Conservation (phyloP, 2,113 vertebrate genomes). For the Eudorcas thomsonii region DNA sequence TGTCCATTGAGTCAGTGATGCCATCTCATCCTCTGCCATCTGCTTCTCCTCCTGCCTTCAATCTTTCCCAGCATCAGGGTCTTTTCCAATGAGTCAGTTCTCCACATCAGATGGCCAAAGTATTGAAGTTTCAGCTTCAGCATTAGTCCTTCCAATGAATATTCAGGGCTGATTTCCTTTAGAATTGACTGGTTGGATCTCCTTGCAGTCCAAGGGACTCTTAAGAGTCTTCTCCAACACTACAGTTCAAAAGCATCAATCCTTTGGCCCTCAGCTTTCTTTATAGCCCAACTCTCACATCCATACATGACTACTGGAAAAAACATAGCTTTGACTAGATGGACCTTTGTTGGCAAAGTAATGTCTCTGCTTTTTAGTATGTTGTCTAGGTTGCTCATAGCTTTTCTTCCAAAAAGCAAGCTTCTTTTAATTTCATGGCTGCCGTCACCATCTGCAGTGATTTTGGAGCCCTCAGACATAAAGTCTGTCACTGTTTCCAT, state of each 20-base stretch:
- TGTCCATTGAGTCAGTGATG: not conserved
- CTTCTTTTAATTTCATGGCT: not conserved
- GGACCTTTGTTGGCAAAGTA: not conserved
- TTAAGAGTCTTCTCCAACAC: not conserved
- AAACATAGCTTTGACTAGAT: not conserved
- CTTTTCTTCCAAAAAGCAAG: not conserved
- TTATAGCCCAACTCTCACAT: not conserved
- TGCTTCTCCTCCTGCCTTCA: not conserved
- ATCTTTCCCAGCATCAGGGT: not conserved
- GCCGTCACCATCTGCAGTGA: not conserved
- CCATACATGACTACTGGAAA: not conserved
- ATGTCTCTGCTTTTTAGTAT: not conserved
- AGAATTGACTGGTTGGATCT: not conserved
- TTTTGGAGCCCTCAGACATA: not conserved
- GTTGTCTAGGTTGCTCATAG: not conserved
- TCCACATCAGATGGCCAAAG: fast-evolving
- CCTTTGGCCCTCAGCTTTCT: not conserved
- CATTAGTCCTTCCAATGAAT: not conserved
- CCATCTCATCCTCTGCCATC: not conserved
- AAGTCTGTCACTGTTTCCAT: not conserved
- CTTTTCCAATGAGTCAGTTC: not conserved
- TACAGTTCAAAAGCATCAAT: not conserved
- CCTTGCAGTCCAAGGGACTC: not conserved
- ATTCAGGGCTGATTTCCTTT: not conserved
- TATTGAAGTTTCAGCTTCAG: not conserved